Evolutionary conservation across 2,797 vertebrate genomes (phyloP).

Genomic region (Syndactyla subalaris): DNA sequence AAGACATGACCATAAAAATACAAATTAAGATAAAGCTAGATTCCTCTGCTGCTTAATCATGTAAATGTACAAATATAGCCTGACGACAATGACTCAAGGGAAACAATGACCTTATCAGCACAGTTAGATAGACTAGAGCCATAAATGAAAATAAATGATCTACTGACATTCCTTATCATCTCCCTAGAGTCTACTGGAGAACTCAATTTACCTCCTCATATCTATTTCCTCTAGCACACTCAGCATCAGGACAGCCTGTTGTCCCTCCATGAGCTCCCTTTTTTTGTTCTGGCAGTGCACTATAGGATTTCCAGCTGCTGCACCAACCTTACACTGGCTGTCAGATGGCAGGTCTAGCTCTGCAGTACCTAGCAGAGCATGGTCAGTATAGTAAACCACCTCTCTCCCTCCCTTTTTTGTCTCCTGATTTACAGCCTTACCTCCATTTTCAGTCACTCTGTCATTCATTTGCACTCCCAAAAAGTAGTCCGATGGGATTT

Average conservation of each 20-base stretch:
- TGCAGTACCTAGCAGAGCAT: not conserved
- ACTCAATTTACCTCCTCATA: not conserved
- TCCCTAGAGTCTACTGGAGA: not conserved
- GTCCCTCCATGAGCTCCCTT: not conserved
- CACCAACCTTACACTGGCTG: not conserved
- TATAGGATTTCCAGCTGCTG: not conserved
- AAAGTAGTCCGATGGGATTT: not conserved
- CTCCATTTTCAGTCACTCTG: not conserved
- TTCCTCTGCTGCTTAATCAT: constrained; percentile 73
- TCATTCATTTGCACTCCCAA: not conserved
- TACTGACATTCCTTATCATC: constrained; percentile 40
- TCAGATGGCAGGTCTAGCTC: not conserved
- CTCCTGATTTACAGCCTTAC: not conserved
- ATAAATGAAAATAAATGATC: constrained; percentile 63
- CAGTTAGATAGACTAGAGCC: constrained; percentile 12
- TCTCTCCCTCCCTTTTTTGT: not conserved
- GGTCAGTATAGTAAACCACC: not conserved
- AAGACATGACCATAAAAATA: constrained; percentile 71
- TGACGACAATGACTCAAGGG: constrained; percentile 76
- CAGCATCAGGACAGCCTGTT: constrained; percentile 5
- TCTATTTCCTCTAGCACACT: constrained; percentile 16
- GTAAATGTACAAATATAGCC: constrained; percentile 67
- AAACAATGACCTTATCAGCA: constrained; percentile 76
- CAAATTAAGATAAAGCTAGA: constrained; percentile 76
- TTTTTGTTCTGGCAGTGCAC: not conserved